Conservation (phyloP, 2,797 vertebrate species). For the Chaenodraco wilsoni region DNA sequence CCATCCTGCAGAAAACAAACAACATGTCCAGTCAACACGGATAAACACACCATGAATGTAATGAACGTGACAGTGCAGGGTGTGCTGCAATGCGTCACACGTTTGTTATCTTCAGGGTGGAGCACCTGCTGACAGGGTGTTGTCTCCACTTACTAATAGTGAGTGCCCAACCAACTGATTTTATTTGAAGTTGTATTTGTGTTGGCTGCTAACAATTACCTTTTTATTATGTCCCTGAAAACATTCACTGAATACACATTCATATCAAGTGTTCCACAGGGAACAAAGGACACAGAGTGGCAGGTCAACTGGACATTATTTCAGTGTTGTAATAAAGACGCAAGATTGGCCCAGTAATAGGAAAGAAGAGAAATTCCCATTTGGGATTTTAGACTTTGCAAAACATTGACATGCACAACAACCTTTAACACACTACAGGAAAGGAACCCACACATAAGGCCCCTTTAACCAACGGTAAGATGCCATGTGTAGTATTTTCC, state of each 20-base stretch:
- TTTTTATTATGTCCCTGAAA: slow-evolving; percentile 40
- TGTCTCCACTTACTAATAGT: background rate
- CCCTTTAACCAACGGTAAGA: background rate
- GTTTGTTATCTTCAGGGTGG: slow-evolving; percentile 31
- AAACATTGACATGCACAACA: no score
- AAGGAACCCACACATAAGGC: no score
- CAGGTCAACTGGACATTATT: slow-evolving; percentile 3
- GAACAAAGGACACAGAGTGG: slow-evolving; percentile 26
- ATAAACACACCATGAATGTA: background rate
- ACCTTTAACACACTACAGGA: no score
- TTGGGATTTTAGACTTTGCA: no score
- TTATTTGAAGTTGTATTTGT: slow-evolving; percentile 34
- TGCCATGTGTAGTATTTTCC: background rate
- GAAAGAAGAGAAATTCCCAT: background rate
- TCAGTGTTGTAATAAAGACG: background rate
- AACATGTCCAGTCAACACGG: background rate
- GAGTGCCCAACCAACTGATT: background rate
- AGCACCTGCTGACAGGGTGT: slow-evolving; percentile 28
- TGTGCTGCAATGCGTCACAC: slow-evolving; percentile 37
- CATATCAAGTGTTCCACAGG: slow-evolving; percentile 23
- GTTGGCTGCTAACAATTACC: slow-evolving; percentile 20
- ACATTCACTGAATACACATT: slow-evolving; percentile 58
- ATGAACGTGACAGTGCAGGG: background rate
- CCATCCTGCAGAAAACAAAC: slow-evolving; percentile 67
- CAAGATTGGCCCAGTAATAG: background rate